Evolutionary conservation across 2,888 invertebrate species (phyloP).

Genomic region (Trichacis sp.): DNA sequence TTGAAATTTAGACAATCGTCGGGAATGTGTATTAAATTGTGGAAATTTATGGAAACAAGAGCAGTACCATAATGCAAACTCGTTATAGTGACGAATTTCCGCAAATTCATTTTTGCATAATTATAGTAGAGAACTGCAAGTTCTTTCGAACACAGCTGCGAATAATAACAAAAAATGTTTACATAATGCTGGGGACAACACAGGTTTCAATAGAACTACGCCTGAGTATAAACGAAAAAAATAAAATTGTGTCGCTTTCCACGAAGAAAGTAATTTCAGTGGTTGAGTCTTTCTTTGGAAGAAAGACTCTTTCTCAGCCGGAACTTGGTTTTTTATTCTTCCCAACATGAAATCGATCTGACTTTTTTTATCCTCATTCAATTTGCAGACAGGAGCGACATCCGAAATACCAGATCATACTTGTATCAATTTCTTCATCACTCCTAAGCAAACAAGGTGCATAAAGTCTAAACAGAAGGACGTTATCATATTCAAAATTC

Average conservation of each 20-base stretch:
- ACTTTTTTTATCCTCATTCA: not conserved
- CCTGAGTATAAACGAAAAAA: conserved; percentile 17
- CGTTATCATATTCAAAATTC: conserved; percentile 11
- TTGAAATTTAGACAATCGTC: conserved; percentile 18
- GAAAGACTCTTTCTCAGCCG: no score
- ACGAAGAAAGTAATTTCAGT: conserved; percentile 10
- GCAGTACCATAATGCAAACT: conserved; percentile 14
- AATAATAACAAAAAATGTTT: conserved; percentile 17
- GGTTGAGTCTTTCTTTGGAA: conserved; percentile 25
- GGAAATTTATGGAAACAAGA: conserved; percentile 22
- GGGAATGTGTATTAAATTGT: conserved; percentile 31
- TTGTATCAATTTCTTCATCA: conserved; percentile 16
- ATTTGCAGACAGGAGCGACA: not conserved
- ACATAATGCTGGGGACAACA: conserved; percentile 8
- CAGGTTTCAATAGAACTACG: conserved; percentile 5
- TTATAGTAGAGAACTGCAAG: conserved; percentile 6
- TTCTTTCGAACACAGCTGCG: conserved; percentile 11
- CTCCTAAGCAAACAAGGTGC: conserved; percentile 16
- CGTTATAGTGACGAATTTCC: conserved; percentile 11
- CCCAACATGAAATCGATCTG: not conserved
- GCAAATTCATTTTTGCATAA: conserved; percentile 7
- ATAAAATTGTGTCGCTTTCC: conserved; percentile 30
- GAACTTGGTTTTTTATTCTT: conserved; percentile 3
- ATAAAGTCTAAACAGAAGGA: conserved; percentile 18
- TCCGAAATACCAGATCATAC: conserved; percentile 4